Percentiles rank a stretch among this genome's conserved stretches.
phyloP scores from a whole-genome alignment of 2,888 invertebrate species.

The Perithous albicinctus region DNA sequence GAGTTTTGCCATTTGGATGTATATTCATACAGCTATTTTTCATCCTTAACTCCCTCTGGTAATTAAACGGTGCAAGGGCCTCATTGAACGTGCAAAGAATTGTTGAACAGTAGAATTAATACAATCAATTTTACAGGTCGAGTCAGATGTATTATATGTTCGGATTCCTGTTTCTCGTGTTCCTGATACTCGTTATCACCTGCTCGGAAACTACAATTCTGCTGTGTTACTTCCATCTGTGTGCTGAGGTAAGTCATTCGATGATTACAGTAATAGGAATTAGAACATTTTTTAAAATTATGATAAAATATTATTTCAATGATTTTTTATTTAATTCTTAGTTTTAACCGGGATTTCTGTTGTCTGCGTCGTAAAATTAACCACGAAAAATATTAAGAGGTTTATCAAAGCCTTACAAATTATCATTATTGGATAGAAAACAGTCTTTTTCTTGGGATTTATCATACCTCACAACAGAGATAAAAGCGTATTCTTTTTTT shows the following conservation, averaged over 20 bases:
- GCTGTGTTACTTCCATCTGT: slow-evolving; percentile 99
- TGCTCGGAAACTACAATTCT: slow-evolving; percentile 99
- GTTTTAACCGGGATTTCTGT: too few species aligned
- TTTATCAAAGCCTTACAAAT: too few species aligned
- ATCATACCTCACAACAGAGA: too few species aligned
- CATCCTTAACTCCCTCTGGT: slow-evolving; percentile 99
- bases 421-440: too few species aligned
- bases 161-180: slow-evolving; percentile 98
- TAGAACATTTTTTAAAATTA: slow-evolving; percentile 21
- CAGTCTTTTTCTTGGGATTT: too few species aligned
- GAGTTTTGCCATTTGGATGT: slow-evolving; percentile 98
- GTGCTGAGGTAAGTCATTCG: slow-evolving; percentile 92
- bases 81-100: background rate
- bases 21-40: slow-evolving; percentile 99
- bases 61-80: slow-evolving; percentile 74
- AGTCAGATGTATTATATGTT: slow-evolving; percentile 99
- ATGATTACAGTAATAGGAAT: background rate
- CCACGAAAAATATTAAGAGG: too few species aligned
- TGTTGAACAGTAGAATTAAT: background rate
- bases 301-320: too few species aligned
- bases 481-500: too few species aligned
- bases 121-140: slow-evolving; percentile 85
- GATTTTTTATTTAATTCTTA: too few species aligned
- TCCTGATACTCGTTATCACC: slow-evolving; percentile 98
- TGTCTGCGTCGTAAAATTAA: too few species aligned